Percentiles rank a stretch among this genome's conserved stretches.
phyloP scores from a whole-genome alignment of 2,888 invertebrate genomes.

The Harmothoe impar region DNA sequence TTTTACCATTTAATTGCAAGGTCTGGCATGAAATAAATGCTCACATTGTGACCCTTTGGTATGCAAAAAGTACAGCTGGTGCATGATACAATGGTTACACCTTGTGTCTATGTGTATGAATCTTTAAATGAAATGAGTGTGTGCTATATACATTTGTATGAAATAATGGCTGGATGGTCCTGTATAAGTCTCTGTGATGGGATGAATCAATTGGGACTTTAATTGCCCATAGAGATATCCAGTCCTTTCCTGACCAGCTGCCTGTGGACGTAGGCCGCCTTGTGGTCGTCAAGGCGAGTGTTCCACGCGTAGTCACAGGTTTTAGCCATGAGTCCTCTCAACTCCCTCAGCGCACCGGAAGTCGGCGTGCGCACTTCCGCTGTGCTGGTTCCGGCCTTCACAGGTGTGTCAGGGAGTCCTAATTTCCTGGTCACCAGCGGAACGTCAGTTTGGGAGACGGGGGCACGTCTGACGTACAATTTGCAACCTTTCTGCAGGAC shows the following conservation, averaged over 20 bases:
- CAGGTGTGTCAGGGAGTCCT: background rate
- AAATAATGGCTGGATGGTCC: no score
- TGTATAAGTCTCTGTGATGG: no score
- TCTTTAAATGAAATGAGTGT: no score
- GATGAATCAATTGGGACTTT: no score
- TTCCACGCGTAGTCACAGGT: conserved; percentile 54
- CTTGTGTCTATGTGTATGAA: no score
- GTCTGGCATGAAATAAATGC: no score
- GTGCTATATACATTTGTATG: no score
- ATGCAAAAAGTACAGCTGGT: no score
- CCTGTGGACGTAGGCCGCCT: background rate
- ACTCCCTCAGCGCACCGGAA: background rate
- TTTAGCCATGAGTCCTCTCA: background rate
- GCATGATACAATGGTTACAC: no score
- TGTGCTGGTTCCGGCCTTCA: background rate
- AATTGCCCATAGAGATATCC: background rate
- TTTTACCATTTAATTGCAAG: no score
- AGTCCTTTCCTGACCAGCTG: background rate
- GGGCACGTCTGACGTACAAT: conserved; percentile 61
- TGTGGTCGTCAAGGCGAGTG: background rate
- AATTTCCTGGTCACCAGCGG: background rate
- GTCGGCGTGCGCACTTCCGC: no score
- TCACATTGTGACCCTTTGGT: no score
- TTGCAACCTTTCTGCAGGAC: conserved; percentile 62
- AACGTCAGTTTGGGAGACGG: background rate